Evolutionary conservation across 2,888 invertebrate genomes (phyloP), one percentile per base, ranked within the genome.

Genomic region (Conus canariensis): DNA sequence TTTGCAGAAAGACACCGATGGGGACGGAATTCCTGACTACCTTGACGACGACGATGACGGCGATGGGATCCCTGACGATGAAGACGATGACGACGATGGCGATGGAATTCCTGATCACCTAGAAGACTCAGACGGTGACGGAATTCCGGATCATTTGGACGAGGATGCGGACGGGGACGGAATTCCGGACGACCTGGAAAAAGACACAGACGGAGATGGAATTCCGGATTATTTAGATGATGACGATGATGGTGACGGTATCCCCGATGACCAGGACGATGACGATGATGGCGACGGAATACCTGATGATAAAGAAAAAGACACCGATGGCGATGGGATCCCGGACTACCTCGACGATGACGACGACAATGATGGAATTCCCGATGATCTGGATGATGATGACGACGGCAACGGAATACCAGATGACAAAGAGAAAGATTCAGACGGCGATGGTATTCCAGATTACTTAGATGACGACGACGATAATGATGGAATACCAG

Each of bases 1-100:
- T 6, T 14, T 89, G 45, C 93, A 93, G 67, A 93, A 94, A 10
- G 95, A 95, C 88, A 89, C 91, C 92, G 92, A 94, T 90, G 94
- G 93, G 64, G 95, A 96, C 93, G 95, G 95, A 6, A 94, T 95
- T 80, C 95, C 95, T 19, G 95, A 95, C 90, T 89, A 94, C 25
- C 87, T 92, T 12, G 95, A 94, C 83, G 92, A 94, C n/a, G 88
- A 88, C 88, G 91, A 91, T 77, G 95, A 95, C 92, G 94, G 94
- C n/a, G 94, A 95, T 90, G 95, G 95, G 12, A 95, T 95, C 87
- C 82, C 95, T 10, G 94, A 95, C 91, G 70, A 94, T 67, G 85
- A 87, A 91, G 93, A 93, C 82, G 91, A 93, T 70, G 94, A 94
- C 86, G 93, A 92, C 86, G 93, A 93, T 90, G 91, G 89, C 14